Evolutionary conservation across 2,797 vertebrate genomes (phyloP).

Genomic region (Sus cebifrons): DNA sequence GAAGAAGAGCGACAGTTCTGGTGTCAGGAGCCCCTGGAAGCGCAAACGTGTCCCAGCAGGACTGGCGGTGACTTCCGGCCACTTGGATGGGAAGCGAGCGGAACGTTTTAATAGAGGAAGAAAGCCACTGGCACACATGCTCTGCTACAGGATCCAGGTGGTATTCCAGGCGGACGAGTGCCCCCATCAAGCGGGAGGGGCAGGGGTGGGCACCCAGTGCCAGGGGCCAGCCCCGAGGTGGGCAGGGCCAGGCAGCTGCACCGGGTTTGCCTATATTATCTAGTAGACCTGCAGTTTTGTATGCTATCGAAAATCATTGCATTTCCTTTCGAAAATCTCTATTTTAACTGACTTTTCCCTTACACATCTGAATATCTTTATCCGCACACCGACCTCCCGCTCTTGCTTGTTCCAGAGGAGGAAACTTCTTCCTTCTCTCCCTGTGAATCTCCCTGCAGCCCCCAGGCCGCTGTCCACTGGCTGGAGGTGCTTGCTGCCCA

Average conservation of each 20-base stretch:
- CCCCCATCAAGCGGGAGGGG: neutral
- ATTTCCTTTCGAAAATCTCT: neutral
- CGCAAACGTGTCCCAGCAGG: neutral
- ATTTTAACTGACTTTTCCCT: neutral
- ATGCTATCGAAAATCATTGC: rapidly evolving
- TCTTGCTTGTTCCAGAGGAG: neutral
- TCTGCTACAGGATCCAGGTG: rapidly evolving
- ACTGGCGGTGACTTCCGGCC: neutral
- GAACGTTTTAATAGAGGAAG: neutral
- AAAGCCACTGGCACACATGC: neutral
- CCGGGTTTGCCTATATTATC: neutral
- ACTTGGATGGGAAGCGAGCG: neutral
- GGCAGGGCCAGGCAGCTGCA: neutral
- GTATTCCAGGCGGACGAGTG: rapidly evolving
- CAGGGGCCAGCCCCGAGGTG: rapidly evolving
- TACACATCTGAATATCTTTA: rapidly evolving
- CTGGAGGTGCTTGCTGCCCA: neutral
- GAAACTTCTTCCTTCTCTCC: neutral
- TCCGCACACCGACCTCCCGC: rapidly evolving
- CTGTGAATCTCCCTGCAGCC: neutral
- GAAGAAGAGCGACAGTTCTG: neutral
- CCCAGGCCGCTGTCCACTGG: rapidly evolving
- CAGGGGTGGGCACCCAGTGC: neutral
- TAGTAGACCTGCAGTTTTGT: rapidly evolving
- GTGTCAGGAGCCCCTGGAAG: neutral